These are phyloP conservation scores for Drosophila kanapiae DNA, from an alignment of 1,140 invertebrate species.

Conservation along the genomic window DNA sequence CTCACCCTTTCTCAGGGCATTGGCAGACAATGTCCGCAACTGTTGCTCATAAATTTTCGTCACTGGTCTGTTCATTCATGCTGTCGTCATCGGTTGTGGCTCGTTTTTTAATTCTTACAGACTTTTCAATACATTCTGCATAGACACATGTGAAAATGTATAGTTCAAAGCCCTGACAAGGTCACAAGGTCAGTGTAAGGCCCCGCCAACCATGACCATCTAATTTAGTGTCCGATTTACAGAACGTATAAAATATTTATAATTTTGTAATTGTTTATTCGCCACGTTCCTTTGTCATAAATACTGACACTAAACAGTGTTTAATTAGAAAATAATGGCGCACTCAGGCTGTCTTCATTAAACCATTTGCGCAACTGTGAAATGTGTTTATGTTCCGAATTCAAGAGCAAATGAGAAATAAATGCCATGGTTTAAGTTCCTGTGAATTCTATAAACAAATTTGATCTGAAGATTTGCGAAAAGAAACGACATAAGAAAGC, in stretches of 20 bases:
- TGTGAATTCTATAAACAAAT: constrained; percentile 29
- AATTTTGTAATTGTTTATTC: constrained; percentile 23
- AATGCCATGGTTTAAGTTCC: constrained; percentile 14
- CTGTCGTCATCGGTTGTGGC: constrained; percentile 56
- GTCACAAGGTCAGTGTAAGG: constrained; percentile 66
- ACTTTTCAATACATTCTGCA: constrained; percentile 12
- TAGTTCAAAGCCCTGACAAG: constrained; percentile 62
- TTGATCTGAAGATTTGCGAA: constrained; percentile 5
- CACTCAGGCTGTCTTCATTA: constrained; percentile 24
- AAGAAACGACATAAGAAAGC: constrained; percentile 17
- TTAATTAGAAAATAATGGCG: constrained; percentile 41
- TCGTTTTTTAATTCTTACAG: constrained; percentile 7
- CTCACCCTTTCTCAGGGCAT: neutral
- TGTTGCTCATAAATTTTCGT: constrained; percentile 63
- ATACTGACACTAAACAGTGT: constrained; percentile 22
- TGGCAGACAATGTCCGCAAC: constrained; percentile 17
- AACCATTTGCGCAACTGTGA: constrained; percentile 35
- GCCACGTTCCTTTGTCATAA: constrained; percentile 25
- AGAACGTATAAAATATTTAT: constrained; percentile 3
- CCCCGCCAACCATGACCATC: constrained; percentile 47
- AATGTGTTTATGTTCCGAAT: constrained; percentile 26
- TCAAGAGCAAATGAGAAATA: constrained; percentile 17
- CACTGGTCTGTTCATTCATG: constrained; percentile 41
- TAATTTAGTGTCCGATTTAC: constrained; percentile 46
- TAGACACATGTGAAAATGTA: constrained; percentile 20